Evolutionary conservation across 2,888 invertebrate species (phyloP), one percentile per base, ranked within the genome.

Genomic region (Copidosoma aretas): DNA sequence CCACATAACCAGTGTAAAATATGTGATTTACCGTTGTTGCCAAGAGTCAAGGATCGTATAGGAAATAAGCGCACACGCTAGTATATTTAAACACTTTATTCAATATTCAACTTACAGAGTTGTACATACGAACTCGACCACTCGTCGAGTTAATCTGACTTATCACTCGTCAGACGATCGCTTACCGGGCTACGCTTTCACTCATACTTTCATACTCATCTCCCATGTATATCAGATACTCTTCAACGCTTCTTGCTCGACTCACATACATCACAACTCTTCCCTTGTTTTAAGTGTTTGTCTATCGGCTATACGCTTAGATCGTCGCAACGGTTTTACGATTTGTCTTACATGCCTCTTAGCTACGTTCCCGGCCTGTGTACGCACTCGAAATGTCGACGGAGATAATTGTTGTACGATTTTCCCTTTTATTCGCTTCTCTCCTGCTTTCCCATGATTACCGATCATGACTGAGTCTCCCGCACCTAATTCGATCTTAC

Each of bases 261-360:
- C 17, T 1, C 43, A 46, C 75, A 77, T 74, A 32, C 52, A 59
- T 65, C 19, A 51, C 56, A 70, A 54, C 8, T 54, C 24, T 49
- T 17, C n/a, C 60, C 21, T 49, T 32, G 17, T 60, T 60, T 51
- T 10, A 46, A 25, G 14, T 62, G 12, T n/a, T 21, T 12, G 10
- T n/a, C 22, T 32, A 1, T 51, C 10, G 17, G 49, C 51, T 1
- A 60, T 60, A n/a, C 25, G 49, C 25, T 46, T 8, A 8, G 32
- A 32, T 5, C 8, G 32, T 8, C 32, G 32, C 32, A 32, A 32
- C 4, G 32, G 32, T 32, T 32, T 32, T 32, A 32, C 32, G 8
- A 60, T 60, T 25, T 60, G 49, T 10, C 17, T 10, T 1, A 12
- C 21, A n/a, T 49, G 60, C 14, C 49, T 1, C n/a, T 60, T 60